Evolutionary conservation across 2,888 invertebrate species (phyloP).

Genomic region (Pollenia amentaria): DNA sequence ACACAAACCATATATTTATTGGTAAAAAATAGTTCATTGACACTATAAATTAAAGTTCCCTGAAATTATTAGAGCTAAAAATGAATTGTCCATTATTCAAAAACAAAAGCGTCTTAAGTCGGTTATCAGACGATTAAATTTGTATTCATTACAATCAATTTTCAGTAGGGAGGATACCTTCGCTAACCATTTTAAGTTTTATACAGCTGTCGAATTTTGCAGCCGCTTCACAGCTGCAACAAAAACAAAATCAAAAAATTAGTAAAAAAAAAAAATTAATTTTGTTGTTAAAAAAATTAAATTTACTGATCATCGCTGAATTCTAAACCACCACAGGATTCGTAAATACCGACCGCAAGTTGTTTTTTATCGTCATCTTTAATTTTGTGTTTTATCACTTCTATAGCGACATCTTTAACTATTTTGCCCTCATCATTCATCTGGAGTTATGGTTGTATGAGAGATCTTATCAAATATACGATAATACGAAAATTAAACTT

Average conservation of each 20-base stretch:
- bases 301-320: constrained; percentile 82
- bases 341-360: constrained; percentile 75
- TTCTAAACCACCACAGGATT: constrained; percentile 78
- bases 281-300: neutral
- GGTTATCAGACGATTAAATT: neutral
- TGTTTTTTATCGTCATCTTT: constrained; percentile 78
- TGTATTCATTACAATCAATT: constrained; percentile 14
- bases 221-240: constrained; percentile 80
- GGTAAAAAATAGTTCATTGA: constrained; percentile 19
- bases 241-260: neutral
- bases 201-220: constrained; percentile 78
- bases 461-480: neutral
- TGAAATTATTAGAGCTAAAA: neutral
- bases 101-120: constrained; percentile 24
- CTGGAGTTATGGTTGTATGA: constrained; percentile 72
- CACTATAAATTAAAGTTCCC: constrained; percentile 57
- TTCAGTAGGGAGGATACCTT: constrained; percentile 74
- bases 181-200: constrained; percentile 76
- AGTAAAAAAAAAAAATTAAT: neutral
- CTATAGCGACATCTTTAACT: constrained; percentile 76
- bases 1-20: too few species aligned
- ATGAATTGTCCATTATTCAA: constrained; percentile 18
- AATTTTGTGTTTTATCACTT: constrained; percentile 76
- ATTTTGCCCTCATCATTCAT: constrained; percentile 81
- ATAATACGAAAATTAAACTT: constrained; percentile 61